Conservation (phyloP, 1,140 invertebrate species). For the Aricia agestis region DNA sequence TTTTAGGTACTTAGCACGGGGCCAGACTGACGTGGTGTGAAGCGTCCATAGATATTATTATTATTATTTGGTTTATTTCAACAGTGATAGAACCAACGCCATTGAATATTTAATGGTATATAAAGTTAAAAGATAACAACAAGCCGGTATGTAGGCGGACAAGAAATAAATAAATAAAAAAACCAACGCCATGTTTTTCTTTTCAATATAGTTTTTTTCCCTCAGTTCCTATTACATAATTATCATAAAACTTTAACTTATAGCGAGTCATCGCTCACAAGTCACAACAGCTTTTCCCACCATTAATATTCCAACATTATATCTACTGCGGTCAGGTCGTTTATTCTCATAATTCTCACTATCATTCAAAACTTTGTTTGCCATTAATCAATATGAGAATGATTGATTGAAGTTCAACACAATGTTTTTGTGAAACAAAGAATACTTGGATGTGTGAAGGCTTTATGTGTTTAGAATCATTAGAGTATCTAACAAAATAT, state of each 20-base stretch:
- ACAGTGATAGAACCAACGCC: too few species aligned
- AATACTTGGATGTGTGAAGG: neutral
- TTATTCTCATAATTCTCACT: neutral
- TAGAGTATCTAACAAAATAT: neutral
- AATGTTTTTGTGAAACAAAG: slow-evolving; percentile 2
- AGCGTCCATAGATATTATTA: too few species aligned
- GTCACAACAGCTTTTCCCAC: neutral
- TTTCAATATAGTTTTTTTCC: too few species aligned
- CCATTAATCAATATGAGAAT: slow-evolving; percentile 1
- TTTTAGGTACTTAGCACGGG: too few species aligned
- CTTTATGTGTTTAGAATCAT: neutral
- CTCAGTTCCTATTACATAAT: too few species aligned
- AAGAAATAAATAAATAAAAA: too few species aligned
- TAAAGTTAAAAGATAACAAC: too few species aligned
- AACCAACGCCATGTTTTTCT: too few species aligned
- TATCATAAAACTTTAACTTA: neutral
- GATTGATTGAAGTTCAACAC: neutral
- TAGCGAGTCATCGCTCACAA: neutral
- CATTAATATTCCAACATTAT: slow-evolving; percentile 9
- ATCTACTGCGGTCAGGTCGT: neutral
- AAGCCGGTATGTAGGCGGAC: too few species aligned
- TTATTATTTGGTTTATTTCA: too few species aligned
- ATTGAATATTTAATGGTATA: too few species aligned
- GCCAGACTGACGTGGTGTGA: too few species aligned
- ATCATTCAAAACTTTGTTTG: slow-evolving; percentile 4